Base-by-base conservation (phyloP, 2,113 vertebrate species). In the Gopherus evgoodei region DNA sequence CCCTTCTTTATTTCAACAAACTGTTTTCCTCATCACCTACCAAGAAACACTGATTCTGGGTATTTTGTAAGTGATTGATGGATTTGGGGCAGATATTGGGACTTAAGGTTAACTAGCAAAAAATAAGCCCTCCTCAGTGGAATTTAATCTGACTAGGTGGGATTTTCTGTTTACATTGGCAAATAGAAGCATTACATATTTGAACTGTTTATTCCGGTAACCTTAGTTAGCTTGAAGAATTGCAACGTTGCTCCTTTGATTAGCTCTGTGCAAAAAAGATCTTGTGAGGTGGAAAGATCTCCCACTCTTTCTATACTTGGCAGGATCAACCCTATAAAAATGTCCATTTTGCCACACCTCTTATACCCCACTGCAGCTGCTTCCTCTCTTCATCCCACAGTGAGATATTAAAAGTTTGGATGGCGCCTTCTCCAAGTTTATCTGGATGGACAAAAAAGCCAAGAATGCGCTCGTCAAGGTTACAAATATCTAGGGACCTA, bases 151-250 rank as follows among this genome's bases (percentile, higher is more conserved):
- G 92, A 88, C 88, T 93, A 97, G 97, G 97, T 98, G 95, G 92
- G 91, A 97, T 97, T 97, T 98, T 98, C 97, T 53, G 3, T 96
- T 97, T 97, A 49, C 94, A 56, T 95, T 97, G 96, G 96, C 97
- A 97, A 95, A 92, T 53, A 62, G 72, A 88, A 87, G 62, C 85
- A 90, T 90, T 75, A 57, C 84, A 85, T 95, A 90, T 94, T 96
- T 47, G 81, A 38, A 88, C 75, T 98, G 86, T 97, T 97, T 97
- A 96, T 97, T 97, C 93, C 54, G 35, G 91, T 96, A 96, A 97
- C 91, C 91, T 96, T 92, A 97, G 91, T 86, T 95, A 83, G 84
- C 87, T 96, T 93, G 92, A 62, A 95, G 96, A 96, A 85, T 90
- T 95, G 56, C 91, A 93, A 85, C 80, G 91, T 93, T 87, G 91